A percentile compares a stretch with the other conserved stretches of the same genome.
Conservation (phyloP, 2,888 invertebrate genomes). For the Metopia argyrocephala region DNA sequence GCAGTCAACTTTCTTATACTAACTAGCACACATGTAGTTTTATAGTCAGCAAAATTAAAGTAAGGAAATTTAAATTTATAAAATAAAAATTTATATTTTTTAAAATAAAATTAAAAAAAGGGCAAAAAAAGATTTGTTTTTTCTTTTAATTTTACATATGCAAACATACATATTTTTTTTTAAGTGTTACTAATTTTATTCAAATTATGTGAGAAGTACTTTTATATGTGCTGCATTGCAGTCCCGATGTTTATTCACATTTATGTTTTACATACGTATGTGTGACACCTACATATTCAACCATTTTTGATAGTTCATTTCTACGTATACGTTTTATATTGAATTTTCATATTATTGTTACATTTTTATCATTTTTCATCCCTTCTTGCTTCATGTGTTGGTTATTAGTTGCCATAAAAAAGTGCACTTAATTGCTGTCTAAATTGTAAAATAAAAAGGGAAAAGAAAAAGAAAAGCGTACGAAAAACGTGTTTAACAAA, state of each 20-base stretch:
- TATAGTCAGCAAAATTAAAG: too few species aligned
- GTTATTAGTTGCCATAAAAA: conserved; percentile 20
- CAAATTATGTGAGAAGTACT: too few species aligned
- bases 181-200: too few species aligned
- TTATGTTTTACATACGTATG: too few species aligned
- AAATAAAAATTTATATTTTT: too few species aligned
- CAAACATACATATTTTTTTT: not conserved
- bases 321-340: not conserved
- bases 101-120: too few species aligned
- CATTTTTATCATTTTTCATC: not conserved
- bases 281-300: conserved; percentile 17
- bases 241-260: too few species aligned
- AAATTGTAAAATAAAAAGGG: conserved; percentile 14
- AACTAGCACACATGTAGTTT: too few species aligned
- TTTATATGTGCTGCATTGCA: too few species aligned
- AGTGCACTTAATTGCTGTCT: conserved; percentile 39
- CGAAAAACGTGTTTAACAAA: conserved; percentile 39
- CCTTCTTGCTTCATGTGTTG: not conserved
- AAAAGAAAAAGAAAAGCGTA: conserved; percentile 8
- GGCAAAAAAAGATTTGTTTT: too few species aligned
- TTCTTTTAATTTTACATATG: not conserved
- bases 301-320: conserved; percentile 42
- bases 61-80: too few species aligned
- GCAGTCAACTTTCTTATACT: not conserved
- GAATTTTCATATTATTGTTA: not conserved